Conservation (phyloP, 2,888 invertebrate genomes). For the Acleris holmiana region DNA sequence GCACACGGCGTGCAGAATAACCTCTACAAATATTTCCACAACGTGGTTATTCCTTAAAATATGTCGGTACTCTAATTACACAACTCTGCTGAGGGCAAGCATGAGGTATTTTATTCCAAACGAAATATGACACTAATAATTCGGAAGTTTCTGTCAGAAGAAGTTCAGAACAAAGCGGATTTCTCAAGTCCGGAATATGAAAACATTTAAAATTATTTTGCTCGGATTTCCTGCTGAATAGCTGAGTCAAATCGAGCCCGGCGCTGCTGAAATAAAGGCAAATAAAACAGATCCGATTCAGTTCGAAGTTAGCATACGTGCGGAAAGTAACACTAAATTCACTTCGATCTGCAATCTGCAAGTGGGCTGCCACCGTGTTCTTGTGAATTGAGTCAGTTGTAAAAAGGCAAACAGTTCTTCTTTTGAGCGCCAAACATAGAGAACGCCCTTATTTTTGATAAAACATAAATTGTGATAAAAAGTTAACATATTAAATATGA, state of each 20-base stretch:
- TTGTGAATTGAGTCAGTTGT: neutral
- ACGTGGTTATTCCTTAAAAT: neutral
- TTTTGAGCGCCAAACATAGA: too few relatives aligned
- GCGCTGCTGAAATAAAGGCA: constrained; percentile 35
- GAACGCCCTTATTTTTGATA: too few relatives aligned
- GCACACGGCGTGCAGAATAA: neutral
- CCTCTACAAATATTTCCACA: too few relatives aligned
- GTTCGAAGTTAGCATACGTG: constrained; percentile 47
- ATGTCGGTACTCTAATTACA: neutral
- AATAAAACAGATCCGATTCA: constrained; percentile 36
- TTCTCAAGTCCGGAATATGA: constrained; percentile 12
- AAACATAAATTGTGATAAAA: too few relatives aligned
- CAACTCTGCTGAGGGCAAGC: neutral
- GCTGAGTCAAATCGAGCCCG: constrained; percentile 38
- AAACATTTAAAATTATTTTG: constrained; percentile 24
- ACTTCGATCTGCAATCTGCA: constrained; percentile 13
- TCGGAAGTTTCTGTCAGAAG: constrained; percentile 19
- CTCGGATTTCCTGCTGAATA: constrained; percentile 31
- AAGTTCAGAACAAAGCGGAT: constrained; percentile 25
- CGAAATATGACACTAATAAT: constrained; percentile 29
- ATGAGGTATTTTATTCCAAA: neutral
- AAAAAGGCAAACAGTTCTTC: neutral
- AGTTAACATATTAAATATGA: too few relatives aligned
- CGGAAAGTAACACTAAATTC: constrained; percentile 46
- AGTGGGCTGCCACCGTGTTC: constrained; percentile 3